These are phyloP conservation scores for Planococcus citri DNA, from an alignment of 1,140 invertebrate genomes.

Conservation along the genomic window DNA sequence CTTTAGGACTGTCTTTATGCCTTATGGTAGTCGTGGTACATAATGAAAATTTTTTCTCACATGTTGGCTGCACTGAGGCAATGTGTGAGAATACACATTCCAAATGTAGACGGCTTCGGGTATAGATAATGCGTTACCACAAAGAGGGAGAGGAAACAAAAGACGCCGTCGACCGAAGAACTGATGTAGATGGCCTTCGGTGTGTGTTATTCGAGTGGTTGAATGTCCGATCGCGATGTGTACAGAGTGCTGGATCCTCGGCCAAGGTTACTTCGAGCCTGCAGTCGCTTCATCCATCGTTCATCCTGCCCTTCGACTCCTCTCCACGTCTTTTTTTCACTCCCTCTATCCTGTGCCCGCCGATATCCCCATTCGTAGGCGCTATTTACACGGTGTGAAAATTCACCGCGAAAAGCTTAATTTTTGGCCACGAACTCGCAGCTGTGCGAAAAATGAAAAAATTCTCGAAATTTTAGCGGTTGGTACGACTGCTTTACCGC, in stretches of 20 bases:
- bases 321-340: neutral
- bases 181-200: slow-evolving; percentile 17
- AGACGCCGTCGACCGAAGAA: slow-evolving; percentile 19
- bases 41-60: neutral
- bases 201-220: slow-evolving; percentile 15
- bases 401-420: too few species aligned
- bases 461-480: too few species aligned
- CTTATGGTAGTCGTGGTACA: neutral
- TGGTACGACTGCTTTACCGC: too few species aligned
- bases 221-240: slow-evolving; percentile 14
- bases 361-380: neutral
- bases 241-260: slow-evolving; percentile 16
- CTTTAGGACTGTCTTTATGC: too few species aligned
- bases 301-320: slow-evolving; percentile 9
- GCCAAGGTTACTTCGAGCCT: slow-evolving; percentile 19
- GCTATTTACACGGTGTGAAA: neutral
- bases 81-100: slow-evolving; percentile 3
- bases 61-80: slow-evolving; percentile 5
- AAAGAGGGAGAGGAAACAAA: slow-evolving; percentile 19
- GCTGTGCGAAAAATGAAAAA: too few species aligned
- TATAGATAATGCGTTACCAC: slow-evolving; percentile 1
- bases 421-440: too few species aligned
- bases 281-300: neutral
- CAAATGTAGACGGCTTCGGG: neutral
- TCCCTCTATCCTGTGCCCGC: neutral